Percentiles rank a stretch among this genome's conserved stretches.
phyloP scores from a whole-genome alignment of 2,113 vertebrate species.

The Pelodiscus sinensis region DNA sequence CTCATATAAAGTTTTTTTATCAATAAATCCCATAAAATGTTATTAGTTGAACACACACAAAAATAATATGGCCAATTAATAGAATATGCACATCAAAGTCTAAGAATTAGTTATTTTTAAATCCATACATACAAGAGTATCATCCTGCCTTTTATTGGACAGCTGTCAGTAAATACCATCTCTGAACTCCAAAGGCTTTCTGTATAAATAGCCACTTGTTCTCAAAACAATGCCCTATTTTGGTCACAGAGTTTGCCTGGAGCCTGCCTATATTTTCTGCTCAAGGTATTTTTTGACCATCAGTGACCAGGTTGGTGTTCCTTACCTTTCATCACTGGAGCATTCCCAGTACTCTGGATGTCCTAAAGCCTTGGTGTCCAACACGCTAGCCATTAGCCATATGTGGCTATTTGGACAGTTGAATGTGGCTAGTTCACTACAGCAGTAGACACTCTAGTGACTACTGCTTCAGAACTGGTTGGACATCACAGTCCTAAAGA shows the following conservation, averaged over 20 bases:
- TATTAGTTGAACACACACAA: background rate
- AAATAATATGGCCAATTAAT: background rate
- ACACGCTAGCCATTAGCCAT: too few relatives aligned
- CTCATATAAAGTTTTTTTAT: background rate
- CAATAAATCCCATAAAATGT: background rate
- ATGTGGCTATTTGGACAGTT: too few relatives aligned
- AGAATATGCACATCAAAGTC: background rate
- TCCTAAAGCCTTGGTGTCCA: too few relatives aligned
- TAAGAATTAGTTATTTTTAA: background rate
- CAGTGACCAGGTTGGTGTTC: background rate
- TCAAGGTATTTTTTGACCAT: background rate
- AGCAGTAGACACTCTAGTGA: too few relatives aligned
- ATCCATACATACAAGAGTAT: background rate
- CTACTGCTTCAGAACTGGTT: too few relatives aligned
- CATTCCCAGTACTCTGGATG: background rate
- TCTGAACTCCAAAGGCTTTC: background rate
- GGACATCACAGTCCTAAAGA: background rate
- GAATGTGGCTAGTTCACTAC: too few relatives aligned
- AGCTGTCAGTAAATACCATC: background rate
- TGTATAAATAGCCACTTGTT: background rate
- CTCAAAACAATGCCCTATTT: background rate
- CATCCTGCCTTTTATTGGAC: background rate
- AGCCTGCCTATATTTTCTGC: background rate
- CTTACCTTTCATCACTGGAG: background rate
- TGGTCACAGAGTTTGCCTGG: background rate